Percentiles rank a stretch among this genome's conserved stretches.
Evolutionary conservation across 2,113 vertebrate genomes (phyloP).

Genomic region (Oncorhynchus clarkii): DNA sequence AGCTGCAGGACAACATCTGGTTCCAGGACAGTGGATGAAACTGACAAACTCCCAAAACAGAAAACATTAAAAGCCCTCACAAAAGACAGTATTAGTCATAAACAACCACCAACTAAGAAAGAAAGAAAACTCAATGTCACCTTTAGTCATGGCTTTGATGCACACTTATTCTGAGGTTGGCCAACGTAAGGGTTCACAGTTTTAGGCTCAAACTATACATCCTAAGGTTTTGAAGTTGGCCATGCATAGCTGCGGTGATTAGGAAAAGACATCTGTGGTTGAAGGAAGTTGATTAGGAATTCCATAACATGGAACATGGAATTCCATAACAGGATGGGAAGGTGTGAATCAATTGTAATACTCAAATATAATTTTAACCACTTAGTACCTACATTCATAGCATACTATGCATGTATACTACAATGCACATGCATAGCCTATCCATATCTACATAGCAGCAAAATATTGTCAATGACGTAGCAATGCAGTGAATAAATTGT

Average conservation of each 20-base stretch:
- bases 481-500: too few species aligned
- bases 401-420: background rate
- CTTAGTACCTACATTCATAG: background rate
- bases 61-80: background rate
- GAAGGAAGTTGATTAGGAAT: constrained; percentile 28
- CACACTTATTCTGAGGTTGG: too few species aligned
- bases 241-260: constrained; percentile 40
- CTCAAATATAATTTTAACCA: background rate
- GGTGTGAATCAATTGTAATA: background rate
- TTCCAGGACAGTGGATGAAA: background rate
- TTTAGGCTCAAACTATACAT: background rate
- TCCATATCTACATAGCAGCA: background rate
- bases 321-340: constrained; percentile 58
- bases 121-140: too few species aligned
- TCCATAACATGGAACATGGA: constrained; percentile 12
- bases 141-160: too few species aligned
- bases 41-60: background rate
- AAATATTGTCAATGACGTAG: constrained; percentile 8
- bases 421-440: constrained; percentile 16
- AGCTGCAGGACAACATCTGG: background rate
- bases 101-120: background rate
- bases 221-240: background rate
- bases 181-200: background rate
- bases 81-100: background rate
- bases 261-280: constrained; percentile 5